Percentiles rank a stretch among this genome's conserved stretches.
phyloP scores from a whole-genome alignment of 53 echinoderm and acorn worm species.

The Holothuria leucospilota region DNA sequence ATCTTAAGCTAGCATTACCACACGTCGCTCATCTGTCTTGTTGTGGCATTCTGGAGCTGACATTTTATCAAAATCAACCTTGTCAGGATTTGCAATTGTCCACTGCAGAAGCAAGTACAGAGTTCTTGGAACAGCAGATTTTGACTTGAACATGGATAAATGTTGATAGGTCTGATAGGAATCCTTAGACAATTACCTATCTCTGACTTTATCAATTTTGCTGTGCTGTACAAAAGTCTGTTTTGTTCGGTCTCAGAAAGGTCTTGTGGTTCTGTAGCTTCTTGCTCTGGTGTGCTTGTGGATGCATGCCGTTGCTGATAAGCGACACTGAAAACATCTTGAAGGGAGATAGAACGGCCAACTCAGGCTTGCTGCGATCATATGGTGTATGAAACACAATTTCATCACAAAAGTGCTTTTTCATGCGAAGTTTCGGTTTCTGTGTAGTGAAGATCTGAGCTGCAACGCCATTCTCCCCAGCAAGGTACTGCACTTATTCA shows the following conservation, averaged over 20 bases:
- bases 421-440: slow-evolving; percentile 1
- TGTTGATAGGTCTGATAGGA: slow-evolving; percentile 4
- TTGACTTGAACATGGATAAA: not conserved
- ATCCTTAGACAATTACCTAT: slow-evolving; percentile 1
- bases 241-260: not conserved
- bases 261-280: not conserved
- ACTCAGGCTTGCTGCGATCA: not conserved
- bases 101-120: slow-evolving; percentile 16
- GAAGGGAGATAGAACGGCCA: slow-evolving; percentile 34
- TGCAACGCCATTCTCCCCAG: not conserved
- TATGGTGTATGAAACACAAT: slow-evolving; percentile 7
- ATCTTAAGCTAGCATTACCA: slow-evolving; percentile 17
- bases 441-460: slow-evolving; percentile 14
- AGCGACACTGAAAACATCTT: slow-evolving; percentile 16
- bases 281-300: not conserved
- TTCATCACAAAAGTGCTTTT: not conserved
- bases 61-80: no score
- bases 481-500: not conserved
- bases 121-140: not conserved
- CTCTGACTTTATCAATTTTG: not conserved
- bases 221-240: slow-evolving; percentile 15
- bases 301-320: not conserved
- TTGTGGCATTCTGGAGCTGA: not conserved
- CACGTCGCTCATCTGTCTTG: slow-evolving; percentile 20
- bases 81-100: slow-evolving; percentile 3